Base-by-base conservation (phyloP, 2,797 vertebrate genomes). In the Poeciliopsis presidionis region DNA sequence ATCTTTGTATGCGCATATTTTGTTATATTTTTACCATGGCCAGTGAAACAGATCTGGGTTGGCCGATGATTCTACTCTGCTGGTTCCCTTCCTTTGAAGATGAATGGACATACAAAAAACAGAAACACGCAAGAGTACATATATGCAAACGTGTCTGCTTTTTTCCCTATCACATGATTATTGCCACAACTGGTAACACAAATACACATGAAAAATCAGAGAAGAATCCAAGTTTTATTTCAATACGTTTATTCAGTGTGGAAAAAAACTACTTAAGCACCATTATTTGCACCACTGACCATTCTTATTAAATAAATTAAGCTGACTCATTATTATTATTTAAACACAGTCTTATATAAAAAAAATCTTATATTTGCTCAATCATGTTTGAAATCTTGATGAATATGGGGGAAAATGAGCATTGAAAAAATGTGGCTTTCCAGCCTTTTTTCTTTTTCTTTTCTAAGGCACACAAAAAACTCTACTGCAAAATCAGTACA, bases 1-100 rank as follows among this genome's bases (percentile, higher is more conserved):
- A 87, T 94, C 92, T 94, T 93, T 93, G 90, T 95, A 93, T 93
- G 93, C 91, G 88, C 94, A 95, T 95, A 95, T 87, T 91, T 95
- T 93, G 92, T 91, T 95, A 91, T 94, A 94, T 95, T 95, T 95
- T 94, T 95, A 94, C 92, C 78, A 25, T 84, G 89, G 89, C 86
- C 87, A 89, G 82, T 88, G 28, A 72, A 83, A 90, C 89, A 93
- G 86, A 93, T 92, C 94, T 95, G 91, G 92, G 91, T 94, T 95
- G 91, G 77, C 88, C 84, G 83, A 74, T 73, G 71, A 79, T 83
- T 91, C 89, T 90, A 25, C 90, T 86, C 59, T 41, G 73, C 80
- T 79, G 87, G 90, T 93, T 86, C 84, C 39, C 39, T 88, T 77
- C 80, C 76, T 76, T 80, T 76, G 87, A 90, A 90, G 86, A 76